Evolutionary conservation across 1,140 invertebrate species (phyloP), one percentile per base, ranked within the genome.

Genomic region (Lucilia sericata): DNA sequence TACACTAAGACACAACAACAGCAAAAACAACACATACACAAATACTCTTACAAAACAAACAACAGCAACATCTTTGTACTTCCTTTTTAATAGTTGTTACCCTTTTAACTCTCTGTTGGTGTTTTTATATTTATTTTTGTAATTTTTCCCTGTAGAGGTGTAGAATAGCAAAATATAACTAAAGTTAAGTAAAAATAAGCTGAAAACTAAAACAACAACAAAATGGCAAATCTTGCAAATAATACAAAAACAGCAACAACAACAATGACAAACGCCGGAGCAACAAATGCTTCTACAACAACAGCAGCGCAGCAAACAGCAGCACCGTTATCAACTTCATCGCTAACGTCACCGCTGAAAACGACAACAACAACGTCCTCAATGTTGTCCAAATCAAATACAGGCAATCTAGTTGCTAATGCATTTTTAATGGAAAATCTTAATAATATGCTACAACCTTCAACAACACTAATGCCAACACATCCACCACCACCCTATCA

Each of bases 371-470:
- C 36, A 47, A 42, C 42, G 9, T 19, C 75, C 8, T 7, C 75
- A 47, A 2, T 21, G n/a, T 12, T 49, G 34, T 25, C 76, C 12
- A 70, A 70, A n/a, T 25, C 36, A 42, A 78, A 25, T 78, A 10
- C n/a, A 47, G 75, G n/a, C n/a, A 19, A 78, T 78, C 9, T 80
- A 12, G 76, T 51, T 10, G 76, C 76, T 21, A 80, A 80, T 80
- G 76, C 42, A 80, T 80, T 80, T 80, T 49, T 80, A 19, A 80
- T 80, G 42, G 76, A 80, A 21, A 70, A 70, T 70, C 10, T 21
- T n/a, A 60, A n/a, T 55, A 55, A n/a, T 55, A 55, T 55, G 13
- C 17, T 55, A 55, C 51, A 55, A 17, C 51, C 51, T 74, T 21
- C 74, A 30, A 30, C 74, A 42, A 42, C 42, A 42, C 42, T 42